Conservation (phyloP, 2,797 vertebrate species). For the Ctenochaetus hawaiiensis region DNA sequence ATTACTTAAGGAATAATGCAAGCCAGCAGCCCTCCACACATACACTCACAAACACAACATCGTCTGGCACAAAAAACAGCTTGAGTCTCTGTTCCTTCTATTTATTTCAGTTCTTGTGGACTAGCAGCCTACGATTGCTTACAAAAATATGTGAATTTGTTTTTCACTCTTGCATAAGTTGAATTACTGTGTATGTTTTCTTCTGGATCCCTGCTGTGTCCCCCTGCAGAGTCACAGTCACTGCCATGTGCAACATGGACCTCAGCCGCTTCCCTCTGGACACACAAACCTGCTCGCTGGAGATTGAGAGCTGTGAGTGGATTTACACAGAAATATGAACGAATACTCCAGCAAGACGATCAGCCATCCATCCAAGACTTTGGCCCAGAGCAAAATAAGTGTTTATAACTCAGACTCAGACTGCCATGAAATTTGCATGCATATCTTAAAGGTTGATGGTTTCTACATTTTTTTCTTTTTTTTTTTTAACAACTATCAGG, state of each 20-base stretch:
- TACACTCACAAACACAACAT: neutral
- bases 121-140: neutral
- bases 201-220: neutral
- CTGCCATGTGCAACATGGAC: constrained; percentile 99
- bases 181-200: neutral
- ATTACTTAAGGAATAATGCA: too few species aligned
- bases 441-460: neutral
- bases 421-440: neutral
- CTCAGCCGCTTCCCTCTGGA: constrained; percentile 97
- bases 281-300: constrained; percentile 96
- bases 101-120: neutral
- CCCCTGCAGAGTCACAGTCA: constrained; percentile 92
- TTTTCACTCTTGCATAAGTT: neutral
- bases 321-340: neutral
- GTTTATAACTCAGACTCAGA: neutral
- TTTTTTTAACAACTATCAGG: neutral
- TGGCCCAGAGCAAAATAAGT: neutral
- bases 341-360: constrained; percentile 4
- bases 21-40: neutral
- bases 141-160: neutral
- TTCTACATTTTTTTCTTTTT: neutral
- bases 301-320: constrained; percentile 98
- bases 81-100: too few species aligned
- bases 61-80: neutral
- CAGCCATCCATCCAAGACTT: neutral